phyloP scores from a whole-genome alignment of 1,140 invertebrate species.

The Drosophila athabasca region DNA sequence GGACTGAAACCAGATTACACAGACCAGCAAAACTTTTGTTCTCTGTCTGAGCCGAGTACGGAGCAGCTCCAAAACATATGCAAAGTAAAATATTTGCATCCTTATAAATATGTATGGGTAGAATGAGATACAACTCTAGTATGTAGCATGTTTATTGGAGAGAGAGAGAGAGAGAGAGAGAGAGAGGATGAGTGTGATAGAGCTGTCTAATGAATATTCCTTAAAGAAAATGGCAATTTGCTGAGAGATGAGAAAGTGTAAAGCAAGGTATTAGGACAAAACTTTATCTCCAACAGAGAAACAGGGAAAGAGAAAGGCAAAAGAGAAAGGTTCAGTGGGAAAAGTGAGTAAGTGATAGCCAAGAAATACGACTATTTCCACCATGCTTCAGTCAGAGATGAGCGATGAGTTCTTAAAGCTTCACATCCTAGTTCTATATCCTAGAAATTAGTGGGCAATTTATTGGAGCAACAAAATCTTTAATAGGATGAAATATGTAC shows the following conservation, averaged over 20 bases:
- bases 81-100: conserved; percentile 84
- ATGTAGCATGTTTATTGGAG: conserved; percentile 8
- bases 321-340: not conserved
- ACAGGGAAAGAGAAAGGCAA: conserved; percentile 5
- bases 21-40: conserved; percentile 33
- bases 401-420: too few species aligned
- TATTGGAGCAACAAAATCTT: too few species aligned
- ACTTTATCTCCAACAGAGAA: conserved; percentile 29
- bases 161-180: not conserved
- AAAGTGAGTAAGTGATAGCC: too few species aligned
- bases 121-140: conserved; percentile 7
- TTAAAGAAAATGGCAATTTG: conserved; percentile 58
- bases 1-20: conserved; percentile 65
- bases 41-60: conserved; percentile 14
- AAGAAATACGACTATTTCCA: too few species aligned
- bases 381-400: too few species aligned
- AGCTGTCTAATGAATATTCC: conserved; percentile 75
- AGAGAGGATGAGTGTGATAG: conserved; percentile 18
- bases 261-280: conserved; percentile 41
- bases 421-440: too few species aligned
- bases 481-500: too few species aligned
- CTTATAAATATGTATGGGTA: conserved; percentile 80
- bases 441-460: too few species aligned
- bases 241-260: conserved; percentile 21
- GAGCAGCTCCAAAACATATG: conserved; percentile 64